Conservation (phyloP, 2,113 vertebrate species). For the Scomber japonicus region DNA sequence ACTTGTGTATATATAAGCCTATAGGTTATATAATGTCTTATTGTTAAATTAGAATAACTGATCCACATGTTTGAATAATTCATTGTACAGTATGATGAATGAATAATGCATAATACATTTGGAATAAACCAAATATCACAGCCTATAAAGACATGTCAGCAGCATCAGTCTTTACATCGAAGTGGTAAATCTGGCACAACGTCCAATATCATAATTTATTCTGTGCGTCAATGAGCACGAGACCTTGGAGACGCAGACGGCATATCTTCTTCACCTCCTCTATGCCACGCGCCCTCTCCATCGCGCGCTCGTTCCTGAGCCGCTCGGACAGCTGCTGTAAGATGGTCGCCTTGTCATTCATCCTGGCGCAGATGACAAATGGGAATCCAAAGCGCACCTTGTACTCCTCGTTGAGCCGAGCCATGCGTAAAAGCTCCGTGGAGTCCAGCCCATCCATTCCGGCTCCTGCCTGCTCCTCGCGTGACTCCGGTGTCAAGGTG, state of each 20-base stretch:
- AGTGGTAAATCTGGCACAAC: neutral
- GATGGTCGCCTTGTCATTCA: constrained; percentile 77
- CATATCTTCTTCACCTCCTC: constrained; percentile 89
- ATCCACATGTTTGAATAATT: constrained; percentile 15
- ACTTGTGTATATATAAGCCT: constrained; percentile 37
- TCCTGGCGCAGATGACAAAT: constrained; percentile 88
- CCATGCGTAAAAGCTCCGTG: constrained; percentile 67
- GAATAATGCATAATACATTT: constrained; percentile 26
- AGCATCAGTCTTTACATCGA: neutral
- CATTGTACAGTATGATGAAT: neutral
- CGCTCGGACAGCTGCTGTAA: constrained; percentile 78
- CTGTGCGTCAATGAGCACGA: constrained; percentile 54
- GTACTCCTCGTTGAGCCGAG: constrained; percentile 84
- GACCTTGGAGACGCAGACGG: constrained; percentile 79
- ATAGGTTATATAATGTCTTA: constrained; percentile 1
- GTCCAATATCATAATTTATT: constrained; percentile 54
- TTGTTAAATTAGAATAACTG: constrained; percentile 6
- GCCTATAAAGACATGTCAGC: neutral
- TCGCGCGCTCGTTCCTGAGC: constrained; percentile 51
- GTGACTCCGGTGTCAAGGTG: constrained; percentile 83
- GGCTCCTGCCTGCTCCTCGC: constrained; percentile 83
- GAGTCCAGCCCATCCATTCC: constrained; percentile 81
- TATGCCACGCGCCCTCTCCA: constrained; percentile 82
- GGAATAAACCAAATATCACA: constrained; percentile 43
- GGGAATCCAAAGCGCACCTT: constrained; percentile 88